Conservation (phyloP, 37 sponge, comb jelly and placozoan species). For the Beroe ovata region DNA sequence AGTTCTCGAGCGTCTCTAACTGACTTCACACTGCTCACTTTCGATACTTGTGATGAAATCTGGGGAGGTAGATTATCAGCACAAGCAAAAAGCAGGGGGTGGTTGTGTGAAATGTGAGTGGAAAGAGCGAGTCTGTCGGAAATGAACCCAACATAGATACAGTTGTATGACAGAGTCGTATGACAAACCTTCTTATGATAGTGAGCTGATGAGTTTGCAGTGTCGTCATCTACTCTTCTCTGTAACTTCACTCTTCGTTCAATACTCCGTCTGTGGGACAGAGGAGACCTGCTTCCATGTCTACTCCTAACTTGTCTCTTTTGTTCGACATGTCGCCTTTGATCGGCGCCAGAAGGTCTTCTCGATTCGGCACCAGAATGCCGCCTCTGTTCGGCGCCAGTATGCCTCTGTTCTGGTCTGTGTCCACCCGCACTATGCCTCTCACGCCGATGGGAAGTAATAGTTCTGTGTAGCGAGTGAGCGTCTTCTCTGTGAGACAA, state of each 20-base stretch:
- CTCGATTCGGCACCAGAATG: no score
- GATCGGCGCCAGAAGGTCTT: not conserved
- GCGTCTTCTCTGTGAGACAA: no score
- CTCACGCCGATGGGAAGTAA: not conserved
- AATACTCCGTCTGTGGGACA: not conserved
- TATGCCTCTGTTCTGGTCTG: no score
- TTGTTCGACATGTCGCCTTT: not conserved
- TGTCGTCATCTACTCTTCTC: not conserved
- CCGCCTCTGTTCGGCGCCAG: no score
- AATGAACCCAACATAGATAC: no score
- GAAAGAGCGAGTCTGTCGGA: no score
- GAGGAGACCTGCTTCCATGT: not conserved
- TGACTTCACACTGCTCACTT: not conserved
- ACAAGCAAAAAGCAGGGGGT: no score
- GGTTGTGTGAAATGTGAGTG: no score
- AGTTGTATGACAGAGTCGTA: no score
- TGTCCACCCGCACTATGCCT: no score
- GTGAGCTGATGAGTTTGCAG: not conserved
- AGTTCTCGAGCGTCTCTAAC: constrained; percentile 34
- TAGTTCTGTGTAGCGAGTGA: no score
- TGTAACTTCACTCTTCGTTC: not conserved
- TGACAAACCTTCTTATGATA: not conserved
- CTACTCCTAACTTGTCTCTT: not conserved
- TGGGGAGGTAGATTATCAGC: not conserved
- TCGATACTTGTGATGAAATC: not conserved